Conservation (phyloP, 2,888 invertebrate species). For the Erebia epiphron region DNA sequence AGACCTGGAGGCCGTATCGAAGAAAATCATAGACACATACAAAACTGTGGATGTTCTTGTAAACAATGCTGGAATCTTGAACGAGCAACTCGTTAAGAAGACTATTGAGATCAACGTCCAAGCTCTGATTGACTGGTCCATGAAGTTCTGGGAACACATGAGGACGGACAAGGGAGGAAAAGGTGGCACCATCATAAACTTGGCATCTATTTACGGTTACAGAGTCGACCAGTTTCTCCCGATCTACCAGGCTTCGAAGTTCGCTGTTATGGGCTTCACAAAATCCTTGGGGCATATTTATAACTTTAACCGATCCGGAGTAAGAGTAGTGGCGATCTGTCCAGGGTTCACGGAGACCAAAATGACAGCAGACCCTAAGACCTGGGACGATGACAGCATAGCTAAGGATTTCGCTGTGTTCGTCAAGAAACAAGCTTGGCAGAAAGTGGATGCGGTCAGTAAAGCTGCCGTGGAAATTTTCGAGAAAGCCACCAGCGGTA, state of each 20-base stretch:
- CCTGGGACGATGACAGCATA: constrained; percentile 40
- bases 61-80: constrained; percentile 70
- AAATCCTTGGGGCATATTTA: constrained; percentile 70
- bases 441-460: constrained; percentile 56
- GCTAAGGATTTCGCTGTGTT: constrained; percentile 44
- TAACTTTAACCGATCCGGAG: constrained; percentile 72
- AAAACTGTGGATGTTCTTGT: constrained; percentile 68
- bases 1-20: constrained; percentile 67
- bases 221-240: constrained; percentile 76
- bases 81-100: constrained; percentile 48
- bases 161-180: constrained; percentile 78
- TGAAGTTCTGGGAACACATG: constrained; percentile 83
- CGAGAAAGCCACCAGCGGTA: constrained; percentile 71
- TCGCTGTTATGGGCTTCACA: constrained; percentile 73
- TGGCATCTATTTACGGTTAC: constrained; percentile 84
- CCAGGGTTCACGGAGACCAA: constrained; percentile 78
- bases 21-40: constrained; percentile 53
- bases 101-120: constrained; percentile 64
- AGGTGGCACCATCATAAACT: constrained; percentile 86
- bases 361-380: constrained; percentile 40
- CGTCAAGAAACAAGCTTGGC: constrained; percentile 49
- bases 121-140: constrained; percentile 61
- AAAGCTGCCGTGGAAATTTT: constrained; percentile 57
- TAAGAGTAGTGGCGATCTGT: constrained; percentile 79
- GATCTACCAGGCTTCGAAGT: constrained; percentile 84